Conservation (phyloP, 2,888 invertebrate genomes). For the Mesochorus sp. region DNA sequence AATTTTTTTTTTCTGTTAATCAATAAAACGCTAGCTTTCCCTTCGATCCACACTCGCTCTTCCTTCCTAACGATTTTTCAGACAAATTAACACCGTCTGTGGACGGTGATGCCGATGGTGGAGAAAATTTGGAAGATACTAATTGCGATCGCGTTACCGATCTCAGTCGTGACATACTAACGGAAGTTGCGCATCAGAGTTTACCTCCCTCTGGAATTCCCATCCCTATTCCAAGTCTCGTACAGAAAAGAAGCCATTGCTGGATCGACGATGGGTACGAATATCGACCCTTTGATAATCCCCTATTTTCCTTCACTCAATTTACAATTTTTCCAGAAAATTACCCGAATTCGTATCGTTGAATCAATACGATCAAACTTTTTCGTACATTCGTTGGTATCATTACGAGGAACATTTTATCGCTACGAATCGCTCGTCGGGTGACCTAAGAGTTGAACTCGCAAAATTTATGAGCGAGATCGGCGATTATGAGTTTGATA, state of each 20-base stretch:
- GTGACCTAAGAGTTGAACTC: slow-evolving; percentile 65
- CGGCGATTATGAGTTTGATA: slow-evolving; percentile 6
- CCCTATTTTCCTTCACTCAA: slow-evolving; percentile 20
- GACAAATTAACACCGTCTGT: slow-evolving; percentile 66
- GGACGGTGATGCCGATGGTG: slow-evolving; percentile 27
- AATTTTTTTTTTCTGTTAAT: not conserved
- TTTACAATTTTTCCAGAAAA: slow-evolving; percentile 66
- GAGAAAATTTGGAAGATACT: slow-evolving; percentile 43
- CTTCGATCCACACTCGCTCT: not conserved
- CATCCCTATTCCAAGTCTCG: slow-evolving; percentile 68
- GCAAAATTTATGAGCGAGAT: slow-evolving; percentile 61
- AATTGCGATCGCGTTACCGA: slow-evolving; percentile 68
- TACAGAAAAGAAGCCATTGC: slow-evolving; percentile 63
- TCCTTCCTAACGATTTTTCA: slow-evolving; percentile 51
- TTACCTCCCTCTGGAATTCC: slow-evolving; percentile 77
- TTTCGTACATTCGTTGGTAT: slow-evolving; percentile 75
- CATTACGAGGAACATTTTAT: slow-evolving; percentile 68
- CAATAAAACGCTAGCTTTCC: not conserved
- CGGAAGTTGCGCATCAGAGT: slow-evolving; percentile 76
- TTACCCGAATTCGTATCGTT: slow-evolving; percentile 67
- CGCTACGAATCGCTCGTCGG: slow-evolving; percentile 65
- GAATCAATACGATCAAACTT: slow-evolving; percentile 73
- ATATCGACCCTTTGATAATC: slow-evolving; percentile 21
- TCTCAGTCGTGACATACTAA: slow-evolving; percentile 72
- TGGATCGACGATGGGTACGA: slow-evolving; percentile 65